phyloP scores from a whole-genome alignment of 2,113 vertebrate genomes.

The Lamprologus tigripictilis region DNA sequence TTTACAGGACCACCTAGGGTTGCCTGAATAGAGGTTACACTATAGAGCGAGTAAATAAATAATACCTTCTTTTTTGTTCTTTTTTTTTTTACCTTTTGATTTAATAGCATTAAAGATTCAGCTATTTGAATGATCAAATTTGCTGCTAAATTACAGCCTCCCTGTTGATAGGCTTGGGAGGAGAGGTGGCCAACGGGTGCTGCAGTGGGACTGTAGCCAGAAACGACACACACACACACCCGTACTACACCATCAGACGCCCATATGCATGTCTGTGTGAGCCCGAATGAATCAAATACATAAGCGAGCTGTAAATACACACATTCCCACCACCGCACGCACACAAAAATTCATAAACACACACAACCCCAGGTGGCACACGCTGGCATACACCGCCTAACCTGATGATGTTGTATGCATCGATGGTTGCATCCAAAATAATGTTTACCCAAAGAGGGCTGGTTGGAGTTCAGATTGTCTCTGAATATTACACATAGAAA shows the following conservation, averaged over 20 bases:
- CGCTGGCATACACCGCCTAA: slow-evolving; percentile 40
- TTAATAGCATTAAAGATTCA: slow-evolving; percentile 77
- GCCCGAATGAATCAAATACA: not conserved
- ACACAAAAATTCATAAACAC: not conserved
- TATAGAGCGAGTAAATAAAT: slow-evolving; percentile 68
- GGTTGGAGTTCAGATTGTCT: not conserved
- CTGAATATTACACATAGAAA: not conserved
- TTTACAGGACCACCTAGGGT: slow-evolving; percentile 64
- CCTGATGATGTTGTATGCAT: slow-evolving; percentile 59
- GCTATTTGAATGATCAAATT: slow-evolving; percentile 74
- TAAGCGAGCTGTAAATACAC: not conserved
- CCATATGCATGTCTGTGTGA: not conserved
- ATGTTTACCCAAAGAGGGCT: slow-evolving; percentile 38
- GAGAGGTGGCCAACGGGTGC: slow-evolving; percentile 40
- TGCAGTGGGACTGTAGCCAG: slow-evolving; percentile 29
- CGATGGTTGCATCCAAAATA: slow-evolving; percentile 47
- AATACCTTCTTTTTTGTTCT: slow-evolving; percentile 47
- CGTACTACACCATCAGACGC: not conserved
- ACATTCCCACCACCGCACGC: not conserved
- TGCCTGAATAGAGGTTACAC: slow-evolving; percentile 41
- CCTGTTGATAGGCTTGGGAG: slow-evolving; percentile 48
- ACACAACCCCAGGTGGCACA: slow-evolving; percentile 61
- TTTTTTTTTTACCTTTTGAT: slow-evolving; percentile 28
- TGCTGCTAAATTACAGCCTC: slow-evolving; percentile 69
- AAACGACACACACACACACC: not conserved